Conservation (phyloP, 2,113 vertebrate genomes). For the Diadophis punctatus region DNA sequence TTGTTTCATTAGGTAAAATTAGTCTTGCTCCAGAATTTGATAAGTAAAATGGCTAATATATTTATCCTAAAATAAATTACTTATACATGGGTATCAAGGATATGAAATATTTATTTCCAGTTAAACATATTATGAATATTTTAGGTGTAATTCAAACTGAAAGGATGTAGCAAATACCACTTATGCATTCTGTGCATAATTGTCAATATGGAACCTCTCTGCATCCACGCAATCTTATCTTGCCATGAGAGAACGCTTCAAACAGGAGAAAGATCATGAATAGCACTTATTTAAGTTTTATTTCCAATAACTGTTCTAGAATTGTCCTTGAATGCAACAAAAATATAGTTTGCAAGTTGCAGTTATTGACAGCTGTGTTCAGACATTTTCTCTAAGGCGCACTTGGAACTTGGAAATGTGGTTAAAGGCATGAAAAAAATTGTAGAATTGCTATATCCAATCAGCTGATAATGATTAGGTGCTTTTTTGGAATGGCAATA, state of each 20-base stretch:
- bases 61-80: background rate
- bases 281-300: background rate
- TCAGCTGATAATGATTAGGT: constrained; percentile 37
- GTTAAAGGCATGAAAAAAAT: constrained; percentile 46
- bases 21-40: background rate
- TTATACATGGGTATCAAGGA: background rate
- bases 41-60: background rate
- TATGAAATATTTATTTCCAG: background rate
- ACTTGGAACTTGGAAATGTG: constrained; percentile 41
- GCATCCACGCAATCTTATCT: background rate
- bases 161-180: constrained; percentile 6
- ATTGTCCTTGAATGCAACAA: constrained; percentile 41
- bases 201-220: background rate
- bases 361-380: constrained; percentile 46
- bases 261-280: background rate
- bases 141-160: background rate
- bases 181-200: constrained; percentile 8
- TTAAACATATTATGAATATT: background rate
- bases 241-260: constrained; percentile 39
- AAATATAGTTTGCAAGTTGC: constrained; percentile 20
- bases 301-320: background rate
- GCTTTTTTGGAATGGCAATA: constrained; percentile 21
- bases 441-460: constrained; percentile 39
- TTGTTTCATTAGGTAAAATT: background rate
- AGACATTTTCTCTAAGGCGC: constrained; percentile 24